Conservation (phyloP, 1,140 invertebrate genomes). For the Ceratina australensis region DNA sequence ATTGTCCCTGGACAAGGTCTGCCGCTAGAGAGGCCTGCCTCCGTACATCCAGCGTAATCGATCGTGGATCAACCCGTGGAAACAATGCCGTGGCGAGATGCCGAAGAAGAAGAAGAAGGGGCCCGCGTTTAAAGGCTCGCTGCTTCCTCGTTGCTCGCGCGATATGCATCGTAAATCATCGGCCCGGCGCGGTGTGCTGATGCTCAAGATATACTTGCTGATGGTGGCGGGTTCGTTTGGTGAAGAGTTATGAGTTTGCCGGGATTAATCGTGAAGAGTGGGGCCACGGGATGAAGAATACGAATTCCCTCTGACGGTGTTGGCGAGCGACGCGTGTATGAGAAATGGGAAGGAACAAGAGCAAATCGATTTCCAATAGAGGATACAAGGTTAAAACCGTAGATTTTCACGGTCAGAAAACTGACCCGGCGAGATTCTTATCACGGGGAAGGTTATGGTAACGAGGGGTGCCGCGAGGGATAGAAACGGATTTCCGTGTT, state of each 20-base stretch:
- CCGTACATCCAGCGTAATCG: conserved; percentile 41
- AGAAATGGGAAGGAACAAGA: conserved; percentile 7
- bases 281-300: neutral
- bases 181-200: neutral
- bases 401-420: too few species aligned
- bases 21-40: conserved; percentile 38
- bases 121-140: conserved; percentile 27
- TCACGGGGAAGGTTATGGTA: too few species aligned
- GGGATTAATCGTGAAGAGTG: conserved; percentile 11
- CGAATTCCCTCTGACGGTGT: too few species aligned
- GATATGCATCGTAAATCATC: conserved; percentile 28
- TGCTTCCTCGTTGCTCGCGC: conserved; percentile 33
- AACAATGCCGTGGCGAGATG: conserved; percentile 53
- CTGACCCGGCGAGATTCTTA: too few species aligned
- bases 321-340: neutral
- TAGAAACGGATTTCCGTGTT: conserved; percentile 34
- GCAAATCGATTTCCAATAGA: too few species aligned
- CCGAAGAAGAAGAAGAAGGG: conserved; percentile 56
- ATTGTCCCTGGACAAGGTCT: conserved; percentile 67
- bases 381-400: too few species aligned
- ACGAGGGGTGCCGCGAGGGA: conserved; percentile 4
- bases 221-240: conserved; percentile 6
- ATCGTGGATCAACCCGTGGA: conserved; percentile 47
- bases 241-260: conserved; percentile 1
- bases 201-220: conserved; percentile 4